Base-by-base conservation (phyloP, 1,140 invertebrate genomes). In the Drosophila quadrilineata region DNA sequence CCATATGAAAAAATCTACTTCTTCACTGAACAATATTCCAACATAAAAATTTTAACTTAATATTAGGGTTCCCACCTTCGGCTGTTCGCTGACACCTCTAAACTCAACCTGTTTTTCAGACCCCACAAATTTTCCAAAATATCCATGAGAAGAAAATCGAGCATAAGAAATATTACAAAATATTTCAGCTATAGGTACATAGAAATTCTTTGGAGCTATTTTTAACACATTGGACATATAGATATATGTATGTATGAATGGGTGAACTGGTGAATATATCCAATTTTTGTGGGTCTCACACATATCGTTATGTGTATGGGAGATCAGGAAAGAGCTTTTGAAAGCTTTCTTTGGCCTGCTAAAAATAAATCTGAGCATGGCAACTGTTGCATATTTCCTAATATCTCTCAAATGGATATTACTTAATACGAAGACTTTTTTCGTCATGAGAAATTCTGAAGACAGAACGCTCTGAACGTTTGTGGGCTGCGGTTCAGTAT, bases 381-480 rank as follows among this genome's bases (percentile, higher is more conserved):
- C 72, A 82, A 76, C 72, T 84, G 77, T 84, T 82, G 64, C 65
- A 72, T 82, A 57, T 82, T 62, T 60, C 19, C 50, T 29, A 67
- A 54, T 53, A 56, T 36, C 48, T 65, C 31, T 9, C 40, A 29
- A 48, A 36, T 28, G 38, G 31, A 73, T 82, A 84, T 82, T 82
- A 82, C 77, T 76, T 76, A 82, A 82, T 82, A 71, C 64, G 54
- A 56, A 84, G 77, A n/a, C 77, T 82, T 84, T 76, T 64, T 46
- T 62, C 22, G 12, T n/a, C n/a, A n/a, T n/a, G n/a, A 38, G 31
- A 54, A 69, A 62, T 59, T 43, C 41, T 50, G 8, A 57, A 12
- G 33, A 36, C 52, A 73, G 38, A 73, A 21, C 43, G 50, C 57
- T 65, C 58, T 57, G 59, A 66, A 48, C 59, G 52, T 26, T 40